phyloP scores from a whole-genome alignment of 2,113 vertebrate genomes.

The Centropus unirufus region DNA sequence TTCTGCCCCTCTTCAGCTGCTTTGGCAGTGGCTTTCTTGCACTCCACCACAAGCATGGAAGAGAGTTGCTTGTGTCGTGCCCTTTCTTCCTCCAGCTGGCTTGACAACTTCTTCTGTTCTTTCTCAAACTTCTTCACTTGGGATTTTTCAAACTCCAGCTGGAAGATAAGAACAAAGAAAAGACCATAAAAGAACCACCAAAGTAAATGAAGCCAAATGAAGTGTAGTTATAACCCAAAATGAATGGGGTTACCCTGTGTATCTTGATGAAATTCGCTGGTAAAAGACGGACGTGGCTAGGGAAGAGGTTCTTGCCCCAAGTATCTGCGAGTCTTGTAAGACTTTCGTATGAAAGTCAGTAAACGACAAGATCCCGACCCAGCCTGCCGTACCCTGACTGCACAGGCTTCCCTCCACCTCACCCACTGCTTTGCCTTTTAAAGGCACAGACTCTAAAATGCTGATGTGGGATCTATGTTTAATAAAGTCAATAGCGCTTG shows the following conservation, averaged over 20 bases:
- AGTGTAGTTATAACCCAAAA: neutral
- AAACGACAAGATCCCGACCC: neutral
- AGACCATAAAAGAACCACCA: neutral
- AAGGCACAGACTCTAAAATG: neutral
- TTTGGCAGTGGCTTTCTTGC: conserved; percentile 90
- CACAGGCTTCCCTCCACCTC: conserved; percentile 8
- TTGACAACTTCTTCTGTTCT: conserved; percentile 87
- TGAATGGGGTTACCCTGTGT: fast-evolving
- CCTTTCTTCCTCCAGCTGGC: conserved; percentile 91
- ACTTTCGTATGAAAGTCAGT: neutral
- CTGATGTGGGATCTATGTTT: conserved; percentile 2
- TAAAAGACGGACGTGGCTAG: neutral
- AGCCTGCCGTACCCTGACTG: neutral
- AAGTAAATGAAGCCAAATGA: neutral
- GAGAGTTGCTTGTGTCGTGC: conserved; percentile 92
- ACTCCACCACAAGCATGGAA: conserved; percentile 90
- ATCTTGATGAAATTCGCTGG: neutral
- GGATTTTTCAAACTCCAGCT: conserved; percentile 95
- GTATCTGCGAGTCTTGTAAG: neutral
- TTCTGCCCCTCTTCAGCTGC: conserved; percentile 91
- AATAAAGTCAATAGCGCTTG: neutral
- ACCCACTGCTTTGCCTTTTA: neutral
- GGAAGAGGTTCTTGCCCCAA: neutral
- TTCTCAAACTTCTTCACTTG: conserved; percentile 92
- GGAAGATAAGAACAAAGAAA: neutral